phyloP scores from a whole-genome alignment of 2,888 invertebrate species.

The Latrodectus hesperus region DNA sequence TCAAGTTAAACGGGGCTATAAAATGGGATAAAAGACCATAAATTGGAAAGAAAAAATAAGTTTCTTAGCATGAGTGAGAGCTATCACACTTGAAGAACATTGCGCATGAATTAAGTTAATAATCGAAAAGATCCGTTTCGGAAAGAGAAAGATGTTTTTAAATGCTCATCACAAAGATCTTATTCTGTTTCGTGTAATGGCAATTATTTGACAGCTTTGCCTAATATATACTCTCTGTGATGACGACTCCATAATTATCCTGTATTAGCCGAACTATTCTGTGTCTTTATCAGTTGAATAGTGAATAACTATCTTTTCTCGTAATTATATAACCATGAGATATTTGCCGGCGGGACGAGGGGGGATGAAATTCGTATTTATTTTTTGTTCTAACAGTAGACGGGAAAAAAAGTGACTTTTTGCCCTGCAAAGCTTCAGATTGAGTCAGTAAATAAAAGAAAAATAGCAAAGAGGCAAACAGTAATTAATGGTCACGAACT shows the following conservation, averaged over 20 bases:
- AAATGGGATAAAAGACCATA: no score
- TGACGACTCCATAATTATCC: constrained; percentile 58
- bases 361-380: background rate
- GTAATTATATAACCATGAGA: constrained; percentile 64
- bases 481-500: constrained; percentile 46
- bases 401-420: constrained; percentile 6
- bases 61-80: constrained; percentile 21
- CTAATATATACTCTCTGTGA: constrained; percentile 55
- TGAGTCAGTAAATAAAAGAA: constrained; percentile 44
- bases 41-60: background rate
- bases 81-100: constrained; percentile 26
- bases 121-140: constrained; percentile 53
- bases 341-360: constrained; percentile 25
- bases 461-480: constrained; percentile 16
- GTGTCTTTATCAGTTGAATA: constrained; percentile 60
- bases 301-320: constrained; percentile 44
- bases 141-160: constrained; percentile 12
- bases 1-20: no score
- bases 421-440: constrained; percentile 6
- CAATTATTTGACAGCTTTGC: constrained; percentile 66
- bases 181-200: constrained; percentile 54
- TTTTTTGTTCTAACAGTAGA: constrained; percentile 35
- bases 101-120: constrained; percentile 45
- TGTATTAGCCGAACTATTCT: constrained; percentile 60
- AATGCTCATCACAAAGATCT: constrained; percentile 36